Conservation (phyloP, 2,888 invertebrate species). For the Leptopilina myrica region DNA sequence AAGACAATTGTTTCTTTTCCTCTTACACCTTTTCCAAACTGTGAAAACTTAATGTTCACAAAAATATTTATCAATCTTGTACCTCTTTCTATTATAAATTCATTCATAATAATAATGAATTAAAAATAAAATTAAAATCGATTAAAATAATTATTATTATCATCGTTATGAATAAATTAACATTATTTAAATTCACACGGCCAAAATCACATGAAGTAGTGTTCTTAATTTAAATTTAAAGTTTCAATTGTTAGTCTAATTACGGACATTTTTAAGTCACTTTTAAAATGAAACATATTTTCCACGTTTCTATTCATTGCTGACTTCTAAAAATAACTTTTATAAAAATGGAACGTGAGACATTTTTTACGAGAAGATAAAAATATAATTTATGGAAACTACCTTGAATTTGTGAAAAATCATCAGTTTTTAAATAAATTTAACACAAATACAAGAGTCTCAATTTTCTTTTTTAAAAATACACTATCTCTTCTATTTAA, state of each 20-base stretch:
- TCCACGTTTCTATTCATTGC: neutral
- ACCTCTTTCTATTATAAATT: too few relatives aligned
- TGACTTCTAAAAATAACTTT: constrained; percentile 30
- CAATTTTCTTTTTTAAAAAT: neutral
- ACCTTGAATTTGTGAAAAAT: constrained; percentile 12
- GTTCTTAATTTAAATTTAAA: neutral
- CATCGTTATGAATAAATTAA: too few relatives aligned
- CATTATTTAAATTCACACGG: too few relatives aligned
- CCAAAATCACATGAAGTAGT: too few relatives aligned
- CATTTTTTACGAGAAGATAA: constrained; percentile 17
- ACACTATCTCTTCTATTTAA: neutral
- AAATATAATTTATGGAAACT: neutral
- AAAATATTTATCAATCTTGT: too few relatives aligned
- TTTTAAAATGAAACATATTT: constrained; percentile 15
- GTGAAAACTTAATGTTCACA: too few relatives aligned
- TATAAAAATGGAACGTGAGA: constrained; percentile 26
- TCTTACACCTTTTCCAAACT: too few relatives aligned
- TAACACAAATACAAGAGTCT: neutral
- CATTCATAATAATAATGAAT: too few relatives aligned
- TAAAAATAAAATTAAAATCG: too few relatives aligned
- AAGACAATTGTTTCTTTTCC: neutral
- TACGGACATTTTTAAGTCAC: neutral
- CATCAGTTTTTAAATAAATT: neutral
- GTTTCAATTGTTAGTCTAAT: neutral
- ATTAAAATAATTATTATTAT: too few relatives aligned